These are phyloP conservation scores for Macropus fuliginosus DNA, from an alignment of 2,797 vertebrate genomes.

Conservation along the genomic window DNA sequence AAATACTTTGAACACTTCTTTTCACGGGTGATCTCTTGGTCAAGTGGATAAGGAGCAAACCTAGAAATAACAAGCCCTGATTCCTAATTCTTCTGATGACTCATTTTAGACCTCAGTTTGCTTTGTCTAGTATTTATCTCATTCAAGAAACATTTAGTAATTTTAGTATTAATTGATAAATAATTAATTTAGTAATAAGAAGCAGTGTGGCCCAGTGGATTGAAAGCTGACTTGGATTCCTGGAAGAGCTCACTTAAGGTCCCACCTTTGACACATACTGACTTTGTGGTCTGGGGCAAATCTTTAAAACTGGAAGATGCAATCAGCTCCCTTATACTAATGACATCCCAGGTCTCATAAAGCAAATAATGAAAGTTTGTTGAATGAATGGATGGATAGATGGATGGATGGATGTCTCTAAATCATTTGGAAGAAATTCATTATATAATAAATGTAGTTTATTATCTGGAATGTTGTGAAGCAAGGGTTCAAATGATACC, in stretches of 20 bases:
- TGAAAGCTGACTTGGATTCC: background rate
- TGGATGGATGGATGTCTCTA: background rate
- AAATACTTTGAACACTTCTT: background rate
- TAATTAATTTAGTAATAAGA: background rate
- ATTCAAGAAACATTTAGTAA: background rate
- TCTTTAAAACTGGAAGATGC: background rate
- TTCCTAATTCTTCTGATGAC: background rate
- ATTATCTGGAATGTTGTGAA: background rate
- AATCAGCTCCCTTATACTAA: background rate
- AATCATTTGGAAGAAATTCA: background rate
- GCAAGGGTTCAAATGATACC: background rate
- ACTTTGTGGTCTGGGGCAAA: background rate
- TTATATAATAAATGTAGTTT: background rate
- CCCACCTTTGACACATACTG: background rate
- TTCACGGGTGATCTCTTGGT: background rate
- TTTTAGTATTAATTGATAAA: background rate
- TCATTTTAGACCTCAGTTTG: slow-evolving; percentile 35
- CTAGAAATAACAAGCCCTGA: background rate
- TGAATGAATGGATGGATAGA: background rate
- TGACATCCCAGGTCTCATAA: background rate
- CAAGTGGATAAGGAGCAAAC: background rate
- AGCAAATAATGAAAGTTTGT: background rate
- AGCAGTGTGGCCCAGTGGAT: background rate
- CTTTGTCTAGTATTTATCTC: background rate
- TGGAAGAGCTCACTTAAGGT: background rate